phyloP scores from a whole-genome alignment of 2,888 invertebrate genomes.

The Cybosia mesomella region DNA sequence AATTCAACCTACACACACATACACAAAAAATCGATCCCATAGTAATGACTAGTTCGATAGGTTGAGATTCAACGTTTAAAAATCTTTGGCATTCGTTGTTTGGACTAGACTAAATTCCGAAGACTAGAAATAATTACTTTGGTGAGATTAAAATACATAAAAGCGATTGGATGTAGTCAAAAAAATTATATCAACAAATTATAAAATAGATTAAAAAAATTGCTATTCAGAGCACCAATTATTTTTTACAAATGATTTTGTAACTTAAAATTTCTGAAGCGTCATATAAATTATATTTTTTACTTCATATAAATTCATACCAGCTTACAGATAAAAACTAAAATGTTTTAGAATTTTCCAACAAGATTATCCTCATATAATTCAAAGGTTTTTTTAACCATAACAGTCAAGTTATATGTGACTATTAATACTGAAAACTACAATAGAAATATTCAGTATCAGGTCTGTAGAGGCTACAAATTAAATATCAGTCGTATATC shows the following conservation, averaged over 20 bases:
- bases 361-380: constrained; percentile 10
- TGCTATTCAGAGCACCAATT: constrained; percentile 55
- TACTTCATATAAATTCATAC: not conserved
- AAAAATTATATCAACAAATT: constrained; percentile 9
- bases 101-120: constrained; percentile 65
- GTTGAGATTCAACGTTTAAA: constrained; percentile 56
- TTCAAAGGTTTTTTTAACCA: not conserved
- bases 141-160: constrained; percentile 49
- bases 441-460: not conserved
- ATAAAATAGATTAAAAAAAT: constrained; percentile 16
- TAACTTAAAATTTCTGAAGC: constrained; percentile 8
- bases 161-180: constrained; percentile 18
- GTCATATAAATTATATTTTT: not conserved
- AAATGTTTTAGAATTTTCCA: not conserved
- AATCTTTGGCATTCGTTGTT: constrained; percentile 69
- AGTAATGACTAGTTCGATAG: constrained; percentile 79
- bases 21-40: constrained; percentile 38
- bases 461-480: constrained; percentile 44
- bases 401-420: not conserved
- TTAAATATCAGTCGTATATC: constrained; percentile 68
- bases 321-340: not conserved
- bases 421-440: not conserved
- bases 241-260: constrained; percentile 25
- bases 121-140: constrained; percentile 67
- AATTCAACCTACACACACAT: constrained; percentile 19